Evolutionary conservation across 2,888 invertebrate genomes (phyloP).

Genomic region (Dolomedes plantarius): DNA sequence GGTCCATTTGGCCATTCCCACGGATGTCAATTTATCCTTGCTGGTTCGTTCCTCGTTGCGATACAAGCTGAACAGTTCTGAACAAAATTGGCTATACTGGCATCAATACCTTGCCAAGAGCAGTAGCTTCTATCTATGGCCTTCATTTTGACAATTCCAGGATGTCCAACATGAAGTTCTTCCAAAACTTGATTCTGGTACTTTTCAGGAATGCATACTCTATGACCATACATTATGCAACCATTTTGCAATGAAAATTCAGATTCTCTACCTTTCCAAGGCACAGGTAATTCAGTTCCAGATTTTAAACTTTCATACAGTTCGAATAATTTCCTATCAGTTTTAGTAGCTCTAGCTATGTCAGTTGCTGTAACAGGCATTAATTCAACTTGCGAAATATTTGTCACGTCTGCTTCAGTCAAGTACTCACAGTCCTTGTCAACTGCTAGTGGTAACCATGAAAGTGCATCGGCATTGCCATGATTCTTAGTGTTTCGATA

Average conservation of each 20-base stretch:
- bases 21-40: constrained; percentile 35
- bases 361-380: constrained; percentile 51
- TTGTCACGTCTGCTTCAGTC: constrained; percentile 53
- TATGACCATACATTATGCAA: constrained; percentile 53
- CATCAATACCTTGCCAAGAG: constrained; percentile 46
- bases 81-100: constrained; percentile 40
- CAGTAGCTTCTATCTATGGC: constrained; percentile 44
- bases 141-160: constrained; percentile 47
- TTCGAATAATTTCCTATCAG: constrained; percentile 52
- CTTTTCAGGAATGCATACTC: constrained; percentile 50
- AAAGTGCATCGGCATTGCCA: constrained; percentile 52
- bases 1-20: constrained; percentile 41
- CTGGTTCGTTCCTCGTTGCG: constrained; percentile 35
- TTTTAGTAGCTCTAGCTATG: constrained; percentile 53
- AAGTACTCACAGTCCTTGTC: constrained; percentile 45
- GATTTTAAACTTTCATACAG: constrained; percentile 49
- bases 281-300: constrained; percentile 48
- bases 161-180: constrained; percentile 45
- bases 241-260: constrained; percentile 53
- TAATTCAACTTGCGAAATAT: constrained; percentile 50
- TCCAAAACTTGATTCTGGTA: constrained; percentile 33
- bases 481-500: constrained; percentile 52
- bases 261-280: constrained; percentile 50
- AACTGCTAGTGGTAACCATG: constrained; percentile 51
- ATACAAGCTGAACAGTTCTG: constrained; percentile 41